Conservation (phyloP, 2,113 vertebrate species). For the Leptocoma aspasia region DNA sequence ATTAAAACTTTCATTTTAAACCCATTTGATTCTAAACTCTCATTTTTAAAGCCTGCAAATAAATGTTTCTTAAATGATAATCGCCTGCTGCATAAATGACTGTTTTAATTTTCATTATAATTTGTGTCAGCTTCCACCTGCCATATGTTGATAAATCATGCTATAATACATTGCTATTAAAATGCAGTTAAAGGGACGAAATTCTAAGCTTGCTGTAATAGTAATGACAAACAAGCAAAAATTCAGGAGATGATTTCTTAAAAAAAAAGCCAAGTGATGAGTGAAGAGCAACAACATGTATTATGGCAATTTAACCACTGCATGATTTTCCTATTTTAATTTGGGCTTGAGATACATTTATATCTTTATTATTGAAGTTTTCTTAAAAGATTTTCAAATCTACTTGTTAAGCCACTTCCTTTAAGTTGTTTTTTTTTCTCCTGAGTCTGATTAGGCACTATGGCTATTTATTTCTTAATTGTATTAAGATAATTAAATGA, state of each 20-base stretch:
- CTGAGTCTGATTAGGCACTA: background rate
- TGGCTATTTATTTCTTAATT: constrained; percentile 7
- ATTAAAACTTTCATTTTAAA: constrained; percentile 85
- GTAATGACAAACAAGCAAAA: constrained; percentile 59
- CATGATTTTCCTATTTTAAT: constrained; percentile 71
- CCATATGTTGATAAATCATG: constrained; percentile 85
- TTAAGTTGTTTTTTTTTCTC: constrained; percentile 6
- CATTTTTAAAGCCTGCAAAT: constrained; percentile 83
- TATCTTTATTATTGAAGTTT: constrained; percentile 44
- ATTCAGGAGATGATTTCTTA: constrained; percentile 37
- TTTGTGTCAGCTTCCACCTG: constrained; percentile 83
- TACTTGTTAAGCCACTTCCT: constrained; percentile 43
- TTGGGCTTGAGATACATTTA: constrained; percentile 59
- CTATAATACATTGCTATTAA: constrained; percentile 87
- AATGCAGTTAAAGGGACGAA: constrained; percentile 93
- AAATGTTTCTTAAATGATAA: constrained; percentile 84
- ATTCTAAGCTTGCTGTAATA: constrained; percentile 64
- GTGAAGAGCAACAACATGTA: constrained; percentile 53
- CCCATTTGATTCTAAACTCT: constrained; percentile 81
- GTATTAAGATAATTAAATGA: constrained; percentile 37
- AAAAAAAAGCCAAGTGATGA: background rate
- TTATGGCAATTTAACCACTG: constrained; percentile 77
- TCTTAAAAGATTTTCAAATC: constrained; percentile 38
- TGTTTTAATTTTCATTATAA: constrained; percentile 83
- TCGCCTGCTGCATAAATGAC: constrained; percentile 82